These are phyloP conservation scores for mouse (Mus musculus) DNA, from an alignment of 2,113 vertebrate genomes.

Conservation along the genomic window GRCm39 chr5:78371001-78371500, in stretches of 20 bases:
- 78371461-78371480: neutral
- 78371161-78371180: neutral
- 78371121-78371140: neutral
- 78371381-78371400: neutral
- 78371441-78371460: neutral
- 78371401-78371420: neutral
- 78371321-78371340: too few species aligned
- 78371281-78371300: too few species aligned
- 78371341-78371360: too few species aligned
- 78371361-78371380: neutral
- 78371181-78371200: neutral
- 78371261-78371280: too few species aligned
- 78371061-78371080: neutral
- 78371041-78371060: too few species aligned
- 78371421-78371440: neutral
- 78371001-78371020: too few species aligned
- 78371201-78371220: too few species aligned
- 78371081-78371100: neutral
- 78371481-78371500: neutral
- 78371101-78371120: neutral
- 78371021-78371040: neutral
- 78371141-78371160: neutral
- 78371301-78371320: too few species aligned
- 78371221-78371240: too few species aligned
- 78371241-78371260: too few species aligned